Base-by-base conservation (phyloP, 2,113 vertebrate genomes). In the Oryzias curvinotus region DNA sequence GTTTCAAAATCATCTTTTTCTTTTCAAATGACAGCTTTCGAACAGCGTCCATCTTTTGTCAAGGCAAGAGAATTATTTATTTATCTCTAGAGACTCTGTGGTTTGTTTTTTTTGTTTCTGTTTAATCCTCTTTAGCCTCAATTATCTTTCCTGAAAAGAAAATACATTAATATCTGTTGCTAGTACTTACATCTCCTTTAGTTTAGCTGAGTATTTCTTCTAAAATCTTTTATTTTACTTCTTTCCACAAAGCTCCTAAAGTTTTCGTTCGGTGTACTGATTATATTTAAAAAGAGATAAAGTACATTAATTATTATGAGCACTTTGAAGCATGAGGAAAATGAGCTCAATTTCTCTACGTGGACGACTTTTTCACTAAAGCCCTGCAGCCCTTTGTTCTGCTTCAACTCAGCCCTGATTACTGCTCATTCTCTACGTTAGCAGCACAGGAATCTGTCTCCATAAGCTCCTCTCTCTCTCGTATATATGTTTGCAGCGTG, bases 401-500 rank as follows among this genome's bases (percentile, higher is more conserved):
- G 4, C 5, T 15, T 52, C 21, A 5, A 14, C 21, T 66, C 46
- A 7, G 36, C 44, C 43, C 18, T 52, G 49, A 59, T 63, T 50
- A 36, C 25, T 28, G 28, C 36, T 8, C 17, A 26, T 46, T 52
- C 42, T 51, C 42, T 19, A 25, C 52, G 17, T 52, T 53, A 48
- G 51, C 26, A 23, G 52, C 19, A 51, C 45, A n/a, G 5, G 48
- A 49, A 52, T 53, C 49, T 17, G 45, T 15, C 42, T 55, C 64
- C 23, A 66, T 46, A 45, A 62, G 25, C 30, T 63, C 63, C 44
- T 1, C 45, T 57, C 45, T 57, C 55, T 43, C 16, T 0, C 47
- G 15, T 3, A 10, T 12, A 36, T 52, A 13, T 81, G 59, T 63
- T 65, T 59, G 17, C 53, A 14, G 36, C 69, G 61, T 57, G 77